A percentile compares a stretch with the other conserved stretches of the same genome.
phyloP scores from a whole-genome alignment of 2,888 invertebrate species.

The Caenorhabditis sinica region DNA sequence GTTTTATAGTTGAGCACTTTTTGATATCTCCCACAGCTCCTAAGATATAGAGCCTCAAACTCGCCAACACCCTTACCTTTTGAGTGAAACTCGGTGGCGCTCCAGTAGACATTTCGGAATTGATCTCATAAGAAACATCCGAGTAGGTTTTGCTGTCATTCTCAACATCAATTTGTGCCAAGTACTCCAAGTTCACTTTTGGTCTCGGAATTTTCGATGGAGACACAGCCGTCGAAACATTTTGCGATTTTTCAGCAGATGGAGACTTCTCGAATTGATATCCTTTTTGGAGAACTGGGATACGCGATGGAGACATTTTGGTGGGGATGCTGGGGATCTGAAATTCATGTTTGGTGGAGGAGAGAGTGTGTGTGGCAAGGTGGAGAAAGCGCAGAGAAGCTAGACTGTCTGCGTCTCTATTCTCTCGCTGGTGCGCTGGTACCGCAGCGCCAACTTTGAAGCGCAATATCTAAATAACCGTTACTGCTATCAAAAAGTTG shows the following conservation, averaged over 20 bases:
- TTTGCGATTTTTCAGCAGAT: not conserved
- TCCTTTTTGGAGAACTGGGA: slow-evolving; percentile 53
- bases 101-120: not conserved
- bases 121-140: not conserved
- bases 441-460: not conserved
- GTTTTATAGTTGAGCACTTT: not conserved
- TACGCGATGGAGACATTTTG: slow-evolving; percentile 31
- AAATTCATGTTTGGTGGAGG: not conserved
- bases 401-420: slow-evolving; percentile 6
- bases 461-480: not conserved
- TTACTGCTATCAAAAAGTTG: not conserved
- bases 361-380: not conserved
- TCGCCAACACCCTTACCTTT: not conserved
- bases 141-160: not conserved
- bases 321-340: slow-evolving; percentile 25
- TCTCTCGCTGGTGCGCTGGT: too few species aligned
- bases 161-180: not conserved
- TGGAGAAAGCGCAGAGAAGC: slow-evolving; percentile 6
- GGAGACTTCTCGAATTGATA: slow-evolving; percentile 1
- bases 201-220: slow-evolving; percentile 54
- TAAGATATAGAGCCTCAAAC: not conserved
- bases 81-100: slow-evolving; percentile 17
- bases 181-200: slow-evolving; percentile 19
- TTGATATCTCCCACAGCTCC: too few species aligned
- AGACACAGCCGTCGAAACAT: too few species aligned